Evolutionary conservation across 2,797 vertebrate species (phyloP), one percentile per base, ranked within the genome.

Genomic region (Limnodromus scolopaceus): DNA sequence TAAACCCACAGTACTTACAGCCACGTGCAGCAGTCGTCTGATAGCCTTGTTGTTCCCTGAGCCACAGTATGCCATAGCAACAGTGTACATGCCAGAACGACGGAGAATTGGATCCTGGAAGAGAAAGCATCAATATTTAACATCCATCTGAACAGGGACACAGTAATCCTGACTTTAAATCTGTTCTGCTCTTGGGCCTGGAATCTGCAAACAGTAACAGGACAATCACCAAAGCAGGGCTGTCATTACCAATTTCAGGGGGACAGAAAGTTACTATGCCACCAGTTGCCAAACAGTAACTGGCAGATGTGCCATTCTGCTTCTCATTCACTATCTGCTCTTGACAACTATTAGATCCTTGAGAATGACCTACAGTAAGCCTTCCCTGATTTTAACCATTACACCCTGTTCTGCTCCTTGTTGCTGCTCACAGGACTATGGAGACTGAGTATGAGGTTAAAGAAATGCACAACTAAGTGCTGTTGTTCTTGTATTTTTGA

Each of bases 11-110:
- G 45, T 81, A 99, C 99, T 99, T 96, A 99, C 99, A 96, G 99
- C 99, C 70, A 99, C 99, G 49, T 99, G 99, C 18, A 99, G 98
- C 53, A 99, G 98, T 63, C 99, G 99, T 74, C 99, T 98, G 96
- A 99, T 99, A 65, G 99, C 99, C 97, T 99, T 99, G 98, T 99
- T 99, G 98, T 99, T 99, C 93, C 99, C 99, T 7, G 99, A 99
- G 96, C 99, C 99, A 43, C 99, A 99, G 96, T 99, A 99, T 30
- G 99, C 99, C 99, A 99, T 99, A 84, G 99, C 99, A 80, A 99
- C 99, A 2, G 99, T 99, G 98, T 99, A 99, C 99, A 99, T 99
- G 97, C 99, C 99, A 57, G 99, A 99, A 54, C 99, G 98, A 64
- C 99, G 98, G 89, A 99, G 98, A 97, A 99, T 99, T 34, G 99